These are phyloP conservation scores for Thymelicus acteon DNA, from an alignment of 2,888 invertebrate genomes.

Conservation along the genomic window DNA sequence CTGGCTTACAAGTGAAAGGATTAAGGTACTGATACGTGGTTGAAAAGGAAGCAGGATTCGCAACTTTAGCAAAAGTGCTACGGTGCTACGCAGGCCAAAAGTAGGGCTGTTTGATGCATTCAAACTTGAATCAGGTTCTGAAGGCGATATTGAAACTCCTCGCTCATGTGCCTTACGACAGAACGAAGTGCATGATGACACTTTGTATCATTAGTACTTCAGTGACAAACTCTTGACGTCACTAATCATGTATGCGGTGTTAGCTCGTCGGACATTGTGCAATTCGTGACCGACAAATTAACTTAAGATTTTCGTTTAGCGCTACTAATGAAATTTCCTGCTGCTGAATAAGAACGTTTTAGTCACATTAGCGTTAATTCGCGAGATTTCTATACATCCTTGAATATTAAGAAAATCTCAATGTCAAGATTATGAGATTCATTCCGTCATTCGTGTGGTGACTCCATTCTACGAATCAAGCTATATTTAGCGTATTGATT, in stretches of 20 bases:
- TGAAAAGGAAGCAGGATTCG: no score
- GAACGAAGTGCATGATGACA: no score
- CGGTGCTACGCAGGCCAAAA: no score
- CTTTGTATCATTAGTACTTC: no score
- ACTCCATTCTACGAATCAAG: constrained; percentile 7
- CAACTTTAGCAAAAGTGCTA: no score
- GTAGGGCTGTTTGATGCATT: no score
- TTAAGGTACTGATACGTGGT: no score
- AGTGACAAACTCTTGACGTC: constrained; percentile 1
- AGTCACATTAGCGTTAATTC: constrained; percentile 60
- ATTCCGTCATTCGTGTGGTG: constrained; percentile 1
- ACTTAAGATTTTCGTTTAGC: constrained; percentile 19
- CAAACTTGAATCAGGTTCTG: no score
- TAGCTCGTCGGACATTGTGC: neutral
- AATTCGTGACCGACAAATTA: constrained; percentile 16
- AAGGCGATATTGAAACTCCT: no score
- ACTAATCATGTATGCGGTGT: constrained; percentile 1
- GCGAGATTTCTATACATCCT: constrained; percentile 52
- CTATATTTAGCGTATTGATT: constrained; percentile 28
- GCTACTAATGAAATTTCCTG: constrained; percentile 24
- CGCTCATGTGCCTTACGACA: no score
- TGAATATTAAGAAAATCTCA: constrained; percentile 43
- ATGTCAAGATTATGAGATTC: constrained; percentile 44
- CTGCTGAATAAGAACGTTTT: constrained; percentile 42
- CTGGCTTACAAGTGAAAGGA: no score